Percentiles rank a stretch among this genome's conserved stretches.
These are phyloP conservation scores for Erpobdella octoculata DNA, from an alignment of 2,888 invertebrate genomes.

Conservation along the genomic window DNA sequence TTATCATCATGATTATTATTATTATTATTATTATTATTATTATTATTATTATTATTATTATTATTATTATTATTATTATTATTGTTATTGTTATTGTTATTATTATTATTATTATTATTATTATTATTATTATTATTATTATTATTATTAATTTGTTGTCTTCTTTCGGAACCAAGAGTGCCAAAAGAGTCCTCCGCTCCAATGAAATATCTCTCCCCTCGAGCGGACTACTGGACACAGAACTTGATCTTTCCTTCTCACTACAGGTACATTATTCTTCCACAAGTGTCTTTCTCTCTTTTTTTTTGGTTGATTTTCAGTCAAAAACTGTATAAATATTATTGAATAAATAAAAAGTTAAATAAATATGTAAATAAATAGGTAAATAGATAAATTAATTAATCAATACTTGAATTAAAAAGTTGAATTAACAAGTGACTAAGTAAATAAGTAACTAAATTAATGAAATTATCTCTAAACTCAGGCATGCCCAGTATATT, in stretches of 20 bases:
- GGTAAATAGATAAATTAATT: too few relatives aligned
- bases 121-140: not conserved
- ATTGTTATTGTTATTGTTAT: not conserved
- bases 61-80: not conserved
- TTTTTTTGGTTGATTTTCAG: too few relatives aligned
- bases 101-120: slow-evolving; percentile 6
- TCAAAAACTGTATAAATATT: too few relatives aligned
- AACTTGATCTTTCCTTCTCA: slow-evolving; percentile 90
- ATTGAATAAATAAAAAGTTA: too few relatives aligned
- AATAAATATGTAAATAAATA: too few relatives aligned
- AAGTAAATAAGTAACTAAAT: too few relatives aligned
- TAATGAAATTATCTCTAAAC: too few relatives aligned
- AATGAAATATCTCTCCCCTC: slow-evolving; percentile 78
- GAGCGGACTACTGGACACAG: slow-evolving; percentile 74
- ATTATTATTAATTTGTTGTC: not conserved
- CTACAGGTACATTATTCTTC: slow-evolving; percentile 72
- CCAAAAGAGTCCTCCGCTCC: slow-evolving; percentile 85
- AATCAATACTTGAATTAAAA: too few relatives aligned
- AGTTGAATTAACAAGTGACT: too few relatives aligned
- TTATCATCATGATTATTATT: too few relatives aligned
- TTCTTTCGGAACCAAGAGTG: slow-evolving; percentile 62
- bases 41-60: not conserved
- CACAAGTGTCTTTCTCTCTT: not conserved
- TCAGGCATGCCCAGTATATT: too few relatives aligned
- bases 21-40: not conserved